Evolutionary conservation across 2,888 invertebrate genomes (phyloP).

Genomic region (Epistrophe grossulariae): DNA sequence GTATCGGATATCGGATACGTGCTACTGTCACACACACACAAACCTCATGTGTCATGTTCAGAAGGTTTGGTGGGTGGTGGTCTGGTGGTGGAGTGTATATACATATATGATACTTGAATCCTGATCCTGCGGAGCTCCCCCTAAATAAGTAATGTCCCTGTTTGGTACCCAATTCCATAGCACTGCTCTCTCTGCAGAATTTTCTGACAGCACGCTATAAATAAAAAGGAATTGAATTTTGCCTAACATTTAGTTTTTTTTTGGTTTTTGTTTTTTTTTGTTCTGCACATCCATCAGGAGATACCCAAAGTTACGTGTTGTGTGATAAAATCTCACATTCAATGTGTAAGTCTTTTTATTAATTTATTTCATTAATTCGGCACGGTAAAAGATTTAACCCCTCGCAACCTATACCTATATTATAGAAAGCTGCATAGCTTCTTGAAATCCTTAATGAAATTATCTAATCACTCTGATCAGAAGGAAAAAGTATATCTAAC

Average conservation of each 20-base stretch:
- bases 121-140: slow-evolving; percentile 38
- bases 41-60: slow-evolving; percentile 64
- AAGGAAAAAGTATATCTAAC: slow-evolving; percentile 39
- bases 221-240: slow-evolving; percentile 74
- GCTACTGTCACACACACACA: slow-evolving; percentile 47
- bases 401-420: background rate
- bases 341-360: slow-evolving; percentile 72
- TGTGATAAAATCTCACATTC: slow-evolving; percentile 70
- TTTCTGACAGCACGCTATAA: slow-evolving; percentile 73
- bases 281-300: slow-evolving; percentile 41
- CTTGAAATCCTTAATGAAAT: slow-evolving; percentile 69
- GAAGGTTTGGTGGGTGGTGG: background rate
- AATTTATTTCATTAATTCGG: slow-evolving; percentile 75
- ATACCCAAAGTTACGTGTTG: slow-evolving; percentile 63
- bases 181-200: slow-evolving; percentile 53
- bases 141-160: slow-evolving; percentile 72
- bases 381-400: slow-evolving; percentile 32
- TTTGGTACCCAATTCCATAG: slow-evolving; percentile 49
- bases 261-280: slow-evolving; percentile 17
- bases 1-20: slow-evolving; percentile 72
- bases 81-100: background rate
- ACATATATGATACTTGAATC: no score
- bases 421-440: background rate
- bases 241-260: slow-evolving; percentile 51
- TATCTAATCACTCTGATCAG: slow-evolving; percentile 71